A percentile compares a stretch with the other conserved stretches of the same genome.
These are phyloP conservation scores for Caenorhabditis briggsae DNA, from an alignment of 1,140 invertebrate genomes.

Conservation along the genomic window DNA sequence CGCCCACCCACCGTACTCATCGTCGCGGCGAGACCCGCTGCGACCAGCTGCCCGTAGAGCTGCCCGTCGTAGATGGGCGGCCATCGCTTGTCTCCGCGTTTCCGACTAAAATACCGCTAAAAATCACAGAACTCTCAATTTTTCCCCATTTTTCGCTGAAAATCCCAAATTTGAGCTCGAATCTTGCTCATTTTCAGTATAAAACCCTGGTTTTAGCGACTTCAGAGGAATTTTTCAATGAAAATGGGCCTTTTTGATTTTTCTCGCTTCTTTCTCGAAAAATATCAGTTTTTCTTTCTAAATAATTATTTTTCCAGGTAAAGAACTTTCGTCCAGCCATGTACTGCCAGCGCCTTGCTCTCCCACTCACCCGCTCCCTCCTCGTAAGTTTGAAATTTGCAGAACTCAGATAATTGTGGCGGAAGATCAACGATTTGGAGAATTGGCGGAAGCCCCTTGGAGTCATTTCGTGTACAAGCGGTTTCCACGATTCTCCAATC, in stretches of 20 bases:
- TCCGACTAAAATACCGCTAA: not conserved
- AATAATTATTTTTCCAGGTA: slow-evolving; percentile 41
- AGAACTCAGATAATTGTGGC: not conserved
- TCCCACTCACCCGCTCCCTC: slow-evolving; percentile 70
- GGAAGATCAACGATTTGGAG: too few relatives aligned
- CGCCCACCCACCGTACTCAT: slow-evolving; percentile 14
- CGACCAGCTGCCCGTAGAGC: slow-evolving; percentile 44
- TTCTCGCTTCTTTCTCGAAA: not conserved
- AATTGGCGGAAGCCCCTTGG: too few relatives aligned
- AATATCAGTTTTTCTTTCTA: not conserved
- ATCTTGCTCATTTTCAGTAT: not conserved
- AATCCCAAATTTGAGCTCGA: not conserved
- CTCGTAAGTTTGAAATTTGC: slow-evolving; percentile 55
- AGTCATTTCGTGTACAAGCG: too few relatives aligned
- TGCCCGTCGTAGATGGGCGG: slow-evolving; percentile 42
- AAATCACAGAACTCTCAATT: slow-evolving; percentile 10
- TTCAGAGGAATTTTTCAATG: not conserved
- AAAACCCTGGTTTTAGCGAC: not conserved
- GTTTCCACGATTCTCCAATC: too few relatives aligned
- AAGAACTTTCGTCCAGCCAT: slow-evolving; percentile 61
- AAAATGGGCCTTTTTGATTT: slow-evolving; percentile 8
- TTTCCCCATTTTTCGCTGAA: not conserved
- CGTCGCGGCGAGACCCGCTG: slow-evolving; percentile 36
- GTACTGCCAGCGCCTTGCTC: slow-evolving; percentile 73
- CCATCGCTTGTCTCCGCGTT: not conserved